phyloP scores from a whole-genome alignment of 1,140 invertebrate species.

The Adoxophyes honmai region DNA sequence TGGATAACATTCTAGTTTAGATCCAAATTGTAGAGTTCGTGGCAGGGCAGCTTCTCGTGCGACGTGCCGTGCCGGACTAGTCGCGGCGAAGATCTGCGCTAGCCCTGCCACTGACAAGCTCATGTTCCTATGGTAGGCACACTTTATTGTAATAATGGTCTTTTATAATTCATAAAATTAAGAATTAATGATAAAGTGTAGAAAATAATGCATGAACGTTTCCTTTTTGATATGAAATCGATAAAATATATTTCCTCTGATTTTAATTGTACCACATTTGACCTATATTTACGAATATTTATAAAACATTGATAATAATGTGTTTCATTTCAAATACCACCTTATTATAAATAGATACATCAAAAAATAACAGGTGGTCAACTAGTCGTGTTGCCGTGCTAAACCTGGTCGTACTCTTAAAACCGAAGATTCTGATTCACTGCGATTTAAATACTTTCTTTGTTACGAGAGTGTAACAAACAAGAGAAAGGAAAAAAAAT shows the following conservation, averaged over 20 bases:
- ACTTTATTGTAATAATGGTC: conserved; percentile 44
- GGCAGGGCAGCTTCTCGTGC: background rate
- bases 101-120: conserved; percentile 49
- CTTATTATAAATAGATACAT: no score
- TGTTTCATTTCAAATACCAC: no score
- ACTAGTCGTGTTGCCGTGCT: no score
- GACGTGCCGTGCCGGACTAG: background rate
- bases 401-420: no score
- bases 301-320: conserved; percentile 70
- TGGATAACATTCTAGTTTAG: conserved; percentile 8
- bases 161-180: conserved; percentile 58
- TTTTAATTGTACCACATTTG: conserved; percentile 76
- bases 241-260: conserved; percentile 70
- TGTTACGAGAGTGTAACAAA: no score
- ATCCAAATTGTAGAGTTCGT: conserved; percentile 2
- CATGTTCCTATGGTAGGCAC: conserved; percentile 67
- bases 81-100: conserved; percentile 24
- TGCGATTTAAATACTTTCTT: no score
- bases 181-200: conserved; percentile 69
- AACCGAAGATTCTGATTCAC: no score
- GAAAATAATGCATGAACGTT: conserved; percentile 69
- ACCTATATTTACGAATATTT: conserved; percentile 76
- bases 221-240: conserved; percentile 73
- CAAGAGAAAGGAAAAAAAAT: no score
- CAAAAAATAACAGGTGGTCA: no score